Conservation (phyloP, 2,113 vertebrate genomes). For the Callipepla squamata region DNA sequence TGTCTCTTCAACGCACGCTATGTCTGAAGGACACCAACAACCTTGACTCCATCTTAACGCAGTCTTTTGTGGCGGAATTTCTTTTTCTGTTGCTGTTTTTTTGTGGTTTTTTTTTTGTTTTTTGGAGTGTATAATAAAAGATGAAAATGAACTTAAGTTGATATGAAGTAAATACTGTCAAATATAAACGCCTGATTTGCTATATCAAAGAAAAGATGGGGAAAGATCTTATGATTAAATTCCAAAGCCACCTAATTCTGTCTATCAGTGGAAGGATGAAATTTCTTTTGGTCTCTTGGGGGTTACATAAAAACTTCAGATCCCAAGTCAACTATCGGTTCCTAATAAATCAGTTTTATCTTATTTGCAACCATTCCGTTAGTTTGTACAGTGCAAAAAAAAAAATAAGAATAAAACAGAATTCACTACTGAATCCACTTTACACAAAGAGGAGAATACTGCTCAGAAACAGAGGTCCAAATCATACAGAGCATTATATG, state of each 20-base stretch:
- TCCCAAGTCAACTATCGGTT: constrained; percentile 23
- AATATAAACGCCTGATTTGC: constrained; percentile 55
- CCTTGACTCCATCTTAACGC: constrained; percentile 56
- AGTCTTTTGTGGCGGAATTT: constrained; percentile 60
- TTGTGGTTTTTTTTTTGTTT: not conserved
- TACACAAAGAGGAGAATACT: constrained; percentile 23
- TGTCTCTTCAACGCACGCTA: not conserved
- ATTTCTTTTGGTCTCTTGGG: not conserved
- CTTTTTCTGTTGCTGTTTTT: not conserved
- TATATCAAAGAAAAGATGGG: constrained; percentile 35
- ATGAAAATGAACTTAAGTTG: constrained; percentile 35
- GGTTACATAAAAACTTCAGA: not conserved
- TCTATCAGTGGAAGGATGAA: not conserved
- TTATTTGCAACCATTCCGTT: constrained; percentile 41
- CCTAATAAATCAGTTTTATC: constrained; percentile 21
- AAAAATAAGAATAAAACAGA: not conserved
- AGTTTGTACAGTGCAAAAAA: constrained; percentile 54
- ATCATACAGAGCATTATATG: not conserved
- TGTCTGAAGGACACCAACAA: constrained; percentile 31
- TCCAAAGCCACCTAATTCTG: constrained; percentile 14
- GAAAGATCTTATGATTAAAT: not conserved
- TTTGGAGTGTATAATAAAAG: constrained; percentile 45
- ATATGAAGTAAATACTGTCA: constrained; percentile 54
- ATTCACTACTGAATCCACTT: constrained; percentile 36
- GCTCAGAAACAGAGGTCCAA: constrained; percentile 33